Evolutionary conservation across 1,140 invertebrate species (phyloP).

Genomic region (Laupala kohalensis): DNA sequence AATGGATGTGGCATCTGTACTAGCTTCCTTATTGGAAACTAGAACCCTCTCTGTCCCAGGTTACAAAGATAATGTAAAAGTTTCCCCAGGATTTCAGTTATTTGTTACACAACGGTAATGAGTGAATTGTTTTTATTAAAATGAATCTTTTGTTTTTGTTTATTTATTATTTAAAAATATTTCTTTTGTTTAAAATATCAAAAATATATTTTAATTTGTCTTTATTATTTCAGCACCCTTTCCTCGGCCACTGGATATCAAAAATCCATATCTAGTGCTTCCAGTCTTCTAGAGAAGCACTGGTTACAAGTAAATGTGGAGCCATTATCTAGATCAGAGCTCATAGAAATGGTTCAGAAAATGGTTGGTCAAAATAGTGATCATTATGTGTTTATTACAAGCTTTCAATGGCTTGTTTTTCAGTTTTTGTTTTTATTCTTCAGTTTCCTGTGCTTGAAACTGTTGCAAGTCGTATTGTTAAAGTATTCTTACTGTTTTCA

Average conservation of each 20-base stretch:
- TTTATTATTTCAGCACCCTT: background rate
- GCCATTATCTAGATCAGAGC: constrained; percentile 57
- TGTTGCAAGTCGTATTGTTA: constrained; percentile 61
- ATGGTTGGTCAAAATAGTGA: constrained; percentile 22
- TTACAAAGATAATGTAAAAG: constrained; percentile 64
- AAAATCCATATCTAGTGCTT: constrained; percentile 15
- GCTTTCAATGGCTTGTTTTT: background rate
- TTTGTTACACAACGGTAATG: constrained; percentile 74
- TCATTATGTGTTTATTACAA: background rate
- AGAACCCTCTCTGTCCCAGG: constrained; percentile 72
- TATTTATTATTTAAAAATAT: background rate
- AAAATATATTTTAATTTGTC: background rate
- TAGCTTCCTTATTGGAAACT: constrained; percentile 75
- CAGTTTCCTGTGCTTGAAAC: constrained; percentile 60
- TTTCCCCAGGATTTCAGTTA: constrained; percentile 74
- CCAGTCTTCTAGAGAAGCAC: constrained; percentile 62
- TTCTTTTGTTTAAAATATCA: too few relatives aligned
- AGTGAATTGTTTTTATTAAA: constrained; percentile 14
- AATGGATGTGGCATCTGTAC: constrained; percentile 78
- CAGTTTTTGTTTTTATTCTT: constrained; percentile 15
- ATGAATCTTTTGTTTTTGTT: background rate
- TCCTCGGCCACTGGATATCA: background rate
- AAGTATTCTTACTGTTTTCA: constrained; percentile 73
- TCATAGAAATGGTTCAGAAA: constrained; percentile 48
- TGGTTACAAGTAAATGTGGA: constrained; percentile 71